Conservation (phyloP, 2,113 vertebrate species). For the Sminthopsis crassicaudata region DNA sequence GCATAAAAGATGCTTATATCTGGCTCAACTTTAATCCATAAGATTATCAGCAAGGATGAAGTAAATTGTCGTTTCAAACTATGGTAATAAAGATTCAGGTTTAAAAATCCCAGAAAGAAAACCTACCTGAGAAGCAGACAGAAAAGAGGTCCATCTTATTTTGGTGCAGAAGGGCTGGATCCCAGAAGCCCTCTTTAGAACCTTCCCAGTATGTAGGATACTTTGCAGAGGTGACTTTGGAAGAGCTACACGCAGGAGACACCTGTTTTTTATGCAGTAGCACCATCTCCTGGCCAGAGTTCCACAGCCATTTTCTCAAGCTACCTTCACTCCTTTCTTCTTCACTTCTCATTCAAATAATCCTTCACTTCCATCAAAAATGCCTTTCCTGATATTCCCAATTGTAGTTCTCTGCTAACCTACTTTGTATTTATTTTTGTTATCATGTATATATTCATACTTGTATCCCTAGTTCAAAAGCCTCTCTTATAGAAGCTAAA, state of each 20-base stretch:
- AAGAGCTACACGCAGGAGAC: neutral
- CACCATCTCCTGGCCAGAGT: slow-evolving; percentile 57
- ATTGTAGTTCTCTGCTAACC: neutral
- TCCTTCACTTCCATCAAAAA: neutral
- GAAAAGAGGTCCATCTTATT: neutral
- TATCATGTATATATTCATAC: neutral
- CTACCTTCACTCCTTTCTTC: neutral
- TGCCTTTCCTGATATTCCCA: neutral
- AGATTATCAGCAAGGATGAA: neutral
- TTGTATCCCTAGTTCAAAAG: neutral
- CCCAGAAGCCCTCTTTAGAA: neutral
- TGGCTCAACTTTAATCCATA: neutral
- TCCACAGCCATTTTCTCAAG: neutral
- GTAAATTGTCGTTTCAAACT: neutral
- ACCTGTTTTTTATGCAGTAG: slow-evolving; percentile 36
- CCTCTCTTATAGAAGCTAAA: neutral
- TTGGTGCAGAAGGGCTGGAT: neutral
- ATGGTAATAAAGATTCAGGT: neutral
- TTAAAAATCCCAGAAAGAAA: neutral
- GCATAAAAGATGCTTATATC: neutral
- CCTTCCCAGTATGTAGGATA: neutral
- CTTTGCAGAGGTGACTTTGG: neutral
- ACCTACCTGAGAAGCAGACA: neutral
- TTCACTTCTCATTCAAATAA: neutral
- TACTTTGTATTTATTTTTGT: neutral